Percentiles rank a stretch among this genome's conserved stretches.
phyloP scores from a whole-genome alignment of 2,888 invertebrate species.

The Pheosia gnoma region DNA sequence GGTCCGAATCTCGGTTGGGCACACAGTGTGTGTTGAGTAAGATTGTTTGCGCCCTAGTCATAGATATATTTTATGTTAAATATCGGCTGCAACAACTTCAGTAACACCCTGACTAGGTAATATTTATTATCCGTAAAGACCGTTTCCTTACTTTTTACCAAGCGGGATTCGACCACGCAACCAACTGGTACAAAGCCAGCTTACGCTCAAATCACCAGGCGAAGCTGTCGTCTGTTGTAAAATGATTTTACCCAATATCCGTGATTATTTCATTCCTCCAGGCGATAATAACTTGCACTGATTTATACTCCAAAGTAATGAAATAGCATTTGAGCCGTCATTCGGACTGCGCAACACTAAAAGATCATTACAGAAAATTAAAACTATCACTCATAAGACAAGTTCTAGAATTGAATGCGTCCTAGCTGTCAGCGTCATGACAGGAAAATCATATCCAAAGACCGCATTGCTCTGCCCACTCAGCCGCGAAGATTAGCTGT shows the following conservation, averaged over 20 bases:
- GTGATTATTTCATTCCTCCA: slow-evolving; percentile 7
- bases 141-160: no score
- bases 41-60: no score
- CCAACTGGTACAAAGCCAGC: no score
- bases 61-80: no score
- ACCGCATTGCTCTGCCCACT: slow-evolving; percentile 58
- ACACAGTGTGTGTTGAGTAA: no score
- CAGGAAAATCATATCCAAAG: slow-evolving; percentile 67
- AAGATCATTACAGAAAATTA: slow-evolving; percentile 64
- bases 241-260: slow-evolving; percentile 7
- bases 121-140: no score
- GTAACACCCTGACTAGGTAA: no score
- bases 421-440: slow-evolving; percentile 65
- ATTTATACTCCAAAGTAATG: slow-evolving; percentile 15
- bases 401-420: slow-evolving; percentile 64
- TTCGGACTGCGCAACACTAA: slow-evolving; percentile 53
- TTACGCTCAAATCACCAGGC: background rate
- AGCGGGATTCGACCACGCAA: no score
- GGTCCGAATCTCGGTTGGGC: no score
- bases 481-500: slow-evolving; percentile 60
- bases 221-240: background rate
- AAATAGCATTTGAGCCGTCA: slow-evolving; percentile 25
- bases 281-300: slow-evolving; percentile 9
- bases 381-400: slow-evolving; percentile 63
- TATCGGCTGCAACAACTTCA: no score